Evolutionary conservation across 1,140 invertebrate species (phyloP).

Genomic region (Drosophila jambulina): DNA sequence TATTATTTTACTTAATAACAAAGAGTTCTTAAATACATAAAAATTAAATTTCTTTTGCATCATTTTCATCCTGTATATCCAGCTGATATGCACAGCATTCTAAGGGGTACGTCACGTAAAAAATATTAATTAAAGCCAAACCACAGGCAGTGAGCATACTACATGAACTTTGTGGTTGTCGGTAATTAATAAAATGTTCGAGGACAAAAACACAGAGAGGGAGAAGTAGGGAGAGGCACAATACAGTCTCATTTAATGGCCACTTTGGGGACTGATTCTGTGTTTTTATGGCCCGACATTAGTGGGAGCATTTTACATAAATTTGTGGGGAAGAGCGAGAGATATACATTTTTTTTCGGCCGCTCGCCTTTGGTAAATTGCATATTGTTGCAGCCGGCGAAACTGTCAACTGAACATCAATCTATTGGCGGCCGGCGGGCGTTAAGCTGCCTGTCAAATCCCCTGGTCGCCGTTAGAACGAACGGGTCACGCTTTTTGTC

Average conservation of each 20-base stretch:
- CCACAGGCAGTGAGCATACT: constrained; percentile 56
- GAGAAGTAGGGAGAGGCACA: background rate
- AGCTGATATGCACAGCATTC: constrained; percentile 5
- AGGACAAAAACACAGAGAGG: constrained; percentile 23
- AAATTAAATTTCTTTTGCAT: background rate
- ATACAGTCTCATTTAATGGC: constrained; percentile 41
- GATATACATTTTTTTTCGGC: background rate
- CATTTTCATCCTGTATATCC: background rate
- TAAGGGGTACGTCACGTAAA: constrained; percentile 30
- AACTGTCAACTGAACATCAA: constrained; percentile 80
- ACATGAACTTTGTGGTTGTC: constrained; percentile 70
- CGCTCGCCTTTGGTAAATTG: constrained; percentile 37
- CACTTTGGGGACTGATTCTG: constrained; percentile 56
- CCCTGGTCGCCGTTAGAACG: constrained; percentile 57
- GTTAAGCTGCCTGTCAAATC: constrained; percentile 71
- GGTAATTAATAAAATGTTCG: constrained; percentile 74
- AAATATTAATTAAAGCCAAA: constrained; percentile 80
- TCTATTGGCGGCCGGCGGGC: constrained; percentile 67
- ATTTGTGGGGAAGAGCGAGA: constrained; percentile 6
- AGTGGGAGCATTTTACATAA: constrained; percentile 53
- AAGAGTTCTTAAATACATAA: background rate
- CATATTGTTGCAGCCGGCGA: constrained; percentile 60
- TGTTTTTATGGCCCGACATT: constrained; percentile 49
- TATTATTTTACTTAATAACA: background rate
- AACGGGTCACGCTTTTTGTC: constrained; percentile 67